These are phyloP conservation scores for Parnassius glacialis DNA, from an alignment of 2,888 invertebrate genomes.

Conservation along the genomic window DNA sequence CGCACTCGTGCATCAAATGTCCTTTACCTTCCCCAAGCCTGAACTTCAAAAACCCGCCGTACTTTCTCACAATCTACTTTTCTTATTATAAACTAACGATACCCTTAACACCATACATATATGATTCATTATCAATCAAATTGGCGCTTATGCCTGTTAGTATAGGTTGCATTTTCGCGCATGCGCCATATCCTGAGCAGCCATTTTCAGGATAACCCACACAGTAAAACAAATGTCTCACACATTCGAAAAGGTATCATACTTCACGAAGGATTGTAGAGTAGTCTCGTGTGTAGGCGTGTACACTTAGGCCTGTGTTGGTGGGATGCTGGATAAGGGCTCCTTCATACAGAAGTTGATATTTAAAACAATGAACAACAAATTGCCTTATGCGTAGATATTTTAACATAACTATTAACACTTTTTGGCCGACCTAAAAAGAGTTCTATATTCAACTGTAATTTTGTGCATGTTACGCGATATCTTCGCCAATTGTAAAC, in stretches of 20 bases:
- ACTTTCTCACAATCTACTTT: slow-evolving; percentile 31
- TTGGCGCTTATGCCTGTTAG: slow-evolving; percentile 11
- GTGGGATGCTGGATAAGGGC: slow-evolving; percentile 66
- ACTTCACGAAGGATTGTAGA: slow-evolving; percentile 45
- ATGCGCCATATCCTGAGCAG: slow-evolving; percentile 60
- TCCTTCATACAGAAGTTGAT: slow-evolving; percentile 42
- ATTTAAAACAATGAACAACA: background rate
- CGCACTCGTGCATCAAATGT: slow-evolving; percentile 39
- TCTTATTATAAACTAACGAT: slow-evolving; percentile 1
- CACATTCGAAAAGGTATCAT: slow-evolving; percentile 46
- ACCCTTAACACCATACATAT: slow-evolving; percentile 12
- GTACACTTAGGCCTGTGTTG: slow-evolving; percentile 42
- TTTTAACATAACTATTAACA: no score
- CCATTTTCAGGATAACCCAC: slow-evolving; percentile 70
- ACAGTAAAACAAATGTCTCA: slow-evolving; percentile 36
- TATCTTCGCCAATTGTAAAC: no score
- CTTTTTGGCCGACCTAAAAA: no score
- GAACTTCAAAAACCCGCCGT: slow-evolving; percentile 70
- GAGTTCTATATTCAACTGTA: no score
- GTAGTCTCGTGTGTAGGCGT: slow-evolving; percentile 36
- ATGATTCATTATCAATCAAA: slow-evolving; percentile 32
- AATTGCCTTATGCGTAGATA: no score
- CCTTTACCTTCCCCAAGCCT: slow-evolving; percentile 72
- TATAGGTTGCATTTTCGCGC: slow-evolving; percentile 40
- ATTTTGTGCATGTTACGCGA: no score